These are phyloP conservation scores for Bactericera cockerelli DNA, from an alignment of 1,140 invertebrate genomes.

Conservation along the genomic window DNA sequence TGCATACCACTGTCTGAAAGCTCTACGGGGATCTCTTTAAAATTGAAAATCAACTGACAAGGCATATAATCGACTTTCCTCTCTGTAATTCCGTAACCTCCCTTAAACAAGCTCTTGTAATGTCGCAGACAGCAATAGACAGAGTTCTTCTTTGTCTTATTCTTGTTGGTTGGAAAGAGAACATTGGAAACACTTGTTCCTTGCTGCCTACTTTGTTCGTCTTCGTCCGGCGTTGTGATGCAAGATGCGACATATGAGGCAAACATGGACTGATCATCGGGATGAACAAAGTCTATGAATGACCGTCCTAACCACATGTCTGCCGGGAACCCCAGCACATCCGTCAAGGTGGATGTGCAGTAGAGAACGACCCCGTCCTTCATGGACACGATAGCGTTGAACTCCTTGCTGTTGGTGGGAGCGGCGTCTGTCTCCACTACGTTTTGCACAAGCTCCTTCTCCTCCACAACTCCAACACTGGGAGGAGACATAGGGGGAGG, in stretches of 20 bases:
- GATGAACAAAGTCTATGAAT: slow-evolving; percentile 73
- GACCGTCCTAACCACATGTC: slow-evolving; percentile 73
- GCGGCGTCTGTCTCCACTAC: slow-evolving; percentile 1
- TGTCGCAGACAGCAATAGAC: slow-evolving; percentile 36
- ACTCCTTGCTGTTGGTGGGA: slow-evolving; percentile 32
- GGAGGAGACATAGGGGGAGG: not conserved
- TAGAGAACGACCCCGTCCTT: slow-evolving; percentile 62
- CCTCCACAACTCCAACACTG: not conserved
- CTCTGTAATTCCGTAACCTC: slow-evolving; percentile 42
- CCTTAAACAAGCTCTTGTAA: slow-evolving; percentile 34
- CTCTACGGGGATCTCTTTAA: slow-evolving; percentile 36
- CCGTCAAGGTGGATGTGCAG: slow-evolving; percentile 49
- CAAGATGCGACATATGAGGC: slow-evolving; percentile 40
- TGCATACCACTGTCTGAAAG: not conserved
- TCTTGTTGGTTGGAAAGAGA: slow-evolving; percentile 1
- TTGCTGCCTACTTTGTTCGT: not conserved
- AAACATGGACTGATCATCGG: slow-evolving; percentile 49
- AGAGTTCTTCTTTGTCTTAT: slow-evolving; percentile 20
- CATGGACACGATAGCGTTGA: slow-evolving; percentile 65
- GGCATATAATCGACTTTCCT: slow-evolving; percentile 46
- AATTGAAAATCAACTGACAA: slow-evolving; percentile 52
- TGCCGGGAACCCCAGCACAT: slow-evolving; percentile 58
- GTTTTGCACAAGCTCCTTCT: slow-evolving; percentile 11
- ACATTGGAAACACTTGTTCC: not conserved
- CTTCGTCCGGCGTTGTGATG: slow-evolving; percentile 15